These are phyloP conservation scores for Rana temporaria DNA, from an alignment of 2,113 vertebrate species.

Conservation along the genomic window DNA sequence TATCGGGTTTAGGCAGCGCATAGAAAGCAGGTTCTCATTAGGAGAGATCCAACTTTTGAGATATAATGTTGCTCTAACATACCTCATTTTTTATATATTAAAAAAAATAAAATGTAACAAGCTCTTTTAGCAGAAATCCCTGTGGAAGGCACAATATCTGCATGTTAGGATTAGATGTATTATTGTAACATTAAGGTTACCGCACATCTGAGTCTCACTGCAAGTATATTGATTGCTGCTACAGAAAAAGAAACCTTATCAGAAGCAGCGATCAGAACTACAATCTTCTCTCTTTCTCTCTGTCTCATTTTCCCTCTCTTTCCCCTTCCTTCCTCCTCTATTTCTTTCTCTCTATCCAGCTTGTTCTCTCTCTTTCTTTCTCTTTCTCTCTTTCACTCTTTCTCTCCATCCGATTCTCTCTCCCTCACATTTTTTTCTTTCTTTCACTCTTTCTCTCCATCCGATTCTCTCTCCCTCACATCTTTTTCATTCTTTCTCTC, in stretches of 20 bases:
- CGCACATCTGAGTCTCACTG: neutral
- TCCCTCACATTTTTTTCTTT: too few relatives aligned
- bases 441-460: too few relatives aligned
- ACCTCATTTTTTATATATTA: neutral
- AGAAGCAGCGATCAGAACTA: neutral
- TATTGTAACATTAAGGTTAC: constrained; percentile 25
- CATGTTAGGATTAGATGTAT: constrained; percentile 15
- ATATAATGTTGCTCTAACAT: neutral
- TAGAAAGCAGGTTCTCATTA: constrained; percentile 59
- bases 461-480: too few relatives aligned
- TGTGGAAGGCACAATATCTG: neutral
- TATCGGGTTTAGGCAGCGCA: constrained; percentile 53
- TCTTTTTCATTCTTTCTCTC: too few relatives aligned
- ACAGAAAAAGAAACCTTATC: neutral
- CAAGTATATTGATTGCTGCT: too few relatives aligned
- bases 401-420: too few relatives aligned
- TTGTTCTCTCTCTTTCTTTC: too few relatives aligned
- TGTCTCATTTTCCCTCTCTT: too few relatives aligned
- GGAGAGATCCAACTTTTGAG: constrained; percentile 51
- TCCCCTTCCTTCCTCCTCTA: too few relatives aligned
- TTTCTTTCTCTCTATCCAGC: too few relatives aligned
- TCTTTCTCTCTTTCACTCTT: too few relatives aligned
- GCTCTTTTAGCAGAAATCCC: neutral
- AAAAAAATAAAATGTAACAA: too few relatives aligned
- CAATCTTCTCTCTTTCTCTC: neutral